A percentile compares a stretch with the other conserved stretches of the same genome.
Evolutionary conservation across 2,797 vertebrate species (phyloP).

Genomic region (Kryptopterus vitreolus): DNA sequence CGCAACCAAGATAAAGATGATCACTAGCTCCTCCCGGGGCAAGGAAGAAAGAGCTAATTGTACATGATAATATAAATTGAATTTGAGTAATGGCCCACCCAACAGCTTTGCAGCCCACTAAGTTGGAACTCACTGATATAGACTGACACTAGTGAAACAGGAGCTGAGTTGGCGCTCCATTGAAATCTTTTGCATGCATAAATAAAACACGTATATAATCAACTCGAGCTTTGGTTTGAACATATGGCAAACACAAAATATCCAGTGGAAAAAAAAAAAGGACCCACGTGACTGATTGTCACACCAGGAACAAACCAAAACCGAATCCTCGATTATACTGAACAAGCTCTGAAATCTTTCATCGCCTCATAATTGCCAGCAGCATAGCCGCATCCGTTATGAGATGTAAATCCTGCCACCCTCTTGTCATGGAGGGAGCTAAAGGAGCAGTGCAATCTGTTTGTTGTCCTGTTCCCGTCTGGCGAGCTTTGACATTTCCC

Average conservation of each 20-base stretch:
- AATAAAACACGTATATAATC: constrained; percentile 47
- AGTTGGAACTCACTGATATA: constrained; percentile 32
- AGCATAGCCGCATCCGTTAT: constrained; percentile 53
- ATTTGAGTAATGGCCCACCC: constrained; percentile 31
- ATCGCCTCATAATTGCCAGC: constrained; percentile 52
- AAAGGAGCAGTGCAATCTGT: constrained; percentile 51
- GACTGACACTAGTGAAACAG: constrained; percentile 36
- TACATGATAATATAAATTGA: constrained; percentile 34
- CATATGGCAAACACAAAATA: constrained; percentile 49
- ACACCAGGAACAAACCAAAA: constrained; percentile 46
- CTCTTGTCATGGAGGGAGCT: constrained; percentile 51
- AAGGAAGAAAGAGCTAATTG: constrained; percentile 18
- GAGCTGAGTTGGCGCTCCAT: constrained; percentile 41
- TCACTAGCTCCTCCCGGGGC: constrained; percentile 27
- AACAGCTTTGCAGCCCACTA: constrained; percentile 11
- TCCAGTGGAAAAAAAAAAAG: constrained; percentile 35
- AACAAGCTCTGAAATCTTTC: constrained; percentile 46
- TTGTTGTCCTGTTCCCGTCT: constrained; percentile 58
- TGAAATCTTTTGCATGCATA: constrained; percentile 44
- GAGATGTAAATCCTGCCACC: constrained; percentile 56
- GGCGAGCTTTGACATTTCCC: constrained; percentile 60
- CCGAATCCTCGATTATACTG: constrained; percentile 45
- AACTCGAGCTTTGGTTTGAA: constrained; percentile 40
- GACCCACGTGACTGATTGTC: constrained; percentile 37
- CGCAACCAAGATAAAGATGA: constrained; percentile 15